These are phyloP conservation scores for Psophia crepitans DNA, from an alignment of 2,113 vertebrate genomes.

Conservation along the genomic window DNA sequence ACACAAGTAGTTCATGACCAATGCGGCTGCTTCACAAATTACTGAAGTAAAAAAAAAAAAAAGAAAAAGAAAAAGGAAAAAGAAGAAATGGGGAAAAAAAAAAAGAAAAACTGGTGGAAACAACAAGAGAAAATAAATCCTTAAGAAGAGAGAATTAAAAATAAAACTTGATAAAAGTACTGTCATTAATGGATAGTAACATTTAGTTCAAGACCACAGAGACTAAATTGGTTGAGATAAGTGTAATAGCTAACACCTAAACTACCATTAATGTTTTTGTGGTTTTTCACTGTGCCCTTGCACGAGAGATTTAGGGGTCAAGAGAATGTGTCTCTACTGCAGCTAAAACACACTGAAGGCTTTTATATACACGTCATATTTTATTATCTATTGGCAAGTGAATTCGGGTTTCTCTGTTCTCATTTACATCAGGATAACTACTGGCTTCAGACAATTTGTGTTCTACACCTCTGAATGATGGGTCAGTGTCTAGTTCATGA, in stretches of 20 bases:
- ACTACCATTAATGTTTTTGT: neutral
- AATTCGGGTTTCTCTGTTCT: neutral
- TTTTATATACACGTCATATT: neutral
- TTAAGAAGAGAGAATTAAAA: neutral
- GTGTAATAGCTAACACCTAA: neutral
- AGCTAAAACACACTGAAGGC: neutral
- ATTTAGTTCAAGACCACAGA: conserved; percentile 25
- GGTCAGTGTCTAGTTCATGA: neutral
- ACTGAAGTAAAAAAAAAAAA: neutral
- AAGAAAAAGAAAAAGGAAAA: neutral
- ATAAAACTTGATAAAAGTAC: neutral
- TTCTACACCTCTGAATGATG: neutral
- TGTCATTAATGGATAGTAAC: conserved; percentile 3
- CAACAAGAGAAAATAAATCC: neutral
- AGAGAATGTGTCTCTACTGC: conserved; percentile 27
- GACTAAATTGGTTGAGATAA: conserved; percentile 67
- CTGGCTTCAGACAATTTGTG: rapidly evolving
- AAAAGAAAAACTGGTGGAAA: too few relatives aligned
- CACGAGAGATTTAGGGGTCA: neutral
- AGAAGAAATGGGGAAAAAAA: too few relatives aligned
- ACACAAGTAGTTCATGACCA: conserved; percentile 63
- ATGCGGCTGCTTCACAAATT: conserved; percentile 41
- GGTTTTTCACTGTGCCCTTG: neutral
- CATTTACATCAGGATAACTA: neutral
- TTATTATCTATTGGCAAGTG: neutral